Evolutionary conservation across 2,888 invertebrate genomes (phyloP).

Genomic region (Agrotis segetum): DNA sequence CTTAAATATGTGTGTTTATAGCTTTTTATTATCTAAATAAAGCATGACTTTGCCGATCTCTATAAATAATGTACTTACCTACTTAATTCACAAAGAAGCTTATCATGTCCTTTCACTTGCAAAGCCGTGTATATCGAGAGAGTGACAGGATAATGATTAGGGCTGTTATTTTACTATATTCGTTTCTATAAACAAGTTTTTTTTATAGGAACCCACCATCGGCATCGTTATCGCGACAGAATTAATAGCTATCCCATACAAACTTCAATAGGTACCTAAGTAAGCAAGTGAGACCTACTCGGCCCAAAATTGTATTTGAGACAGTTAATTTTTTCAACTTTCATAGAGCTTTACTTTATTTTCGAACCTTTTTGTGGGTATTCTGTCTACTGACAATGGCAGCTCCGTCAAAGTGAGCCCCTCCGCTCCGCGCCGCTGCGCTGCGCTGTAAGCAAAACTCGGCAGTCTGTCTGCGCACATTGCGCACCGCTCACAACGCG

Average conservation of each 20-base stretch:
- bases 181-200: not conserved
- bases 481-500: conserved; percentile 34
- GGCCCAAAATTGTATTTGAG: too few relatives aligned
- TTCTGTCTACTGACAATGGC: conserved; percentile 7
- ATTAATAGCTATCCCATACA: too few relatives aligned
- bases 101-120: not conserved
- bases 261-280: too few relatives aligned
- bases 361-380: not conserved
- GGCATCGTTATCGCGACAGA: not conserved
- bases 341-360: not conserved
- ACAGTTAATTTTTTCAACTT: too few relatives aligned
- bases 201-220: not conserved
- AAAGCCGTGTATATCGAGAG: not conserved
- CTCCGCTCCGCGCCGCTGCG: conserved; percentile 26
- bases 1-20: too few relatives aligned
- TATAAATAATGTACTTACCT: not conserved
- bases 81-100: not conserved
- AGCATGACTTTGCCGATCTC: not conserved
- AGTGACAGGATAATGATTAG: not conserved
- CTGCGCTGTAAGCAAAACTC: conserved; percentile 36
- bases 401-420: conserved; percentile 39
- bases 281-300: too few relatives aligned
- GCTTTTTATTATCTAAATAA: not conserved
- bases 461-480: conserved; percentile 44
- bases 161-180: not conserved